Conservation (phyloP, 1,140 invertebrate genomes). For the Teleopsis dalmanni region DNA sequence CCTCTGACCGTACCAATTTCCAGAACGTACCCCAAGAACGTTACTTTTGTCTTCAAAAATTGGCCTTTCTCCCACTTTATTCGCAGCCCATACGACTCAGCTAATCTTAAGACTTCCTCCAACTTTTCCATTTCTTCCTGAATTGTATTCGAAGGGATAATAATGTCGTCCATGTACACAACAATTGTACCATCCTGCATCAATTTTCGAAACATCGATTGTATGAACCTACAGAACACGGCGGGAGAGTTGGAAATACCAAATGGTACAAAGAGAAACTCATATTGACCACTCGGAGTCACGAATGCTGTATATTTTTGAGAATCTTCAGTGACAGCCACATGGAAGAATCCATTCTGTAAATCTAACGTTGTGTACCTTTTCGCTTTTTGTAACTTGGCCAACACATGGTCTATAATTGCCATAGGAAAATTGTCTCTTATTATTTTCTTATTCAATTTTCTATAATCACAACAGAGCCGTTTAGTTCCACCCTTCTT, state of each 20-base stretch:
- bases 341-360: constrained; percentile 31
- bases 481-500: not conserved
- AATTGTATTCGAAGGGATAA: not conserved
- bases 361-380: constrained; percentile 25
- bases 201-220: not conserved
- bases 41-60: constrained; percentile 21
- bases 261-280: constrained; percentile 45
- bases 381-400: too few species aligned
- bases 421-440: too few species aligned
- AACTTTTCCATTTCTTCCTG: constrained; percentile 9
- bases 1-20: constrained; percentile 5
- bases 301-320: constrained; percentile 36
- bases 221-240: constrained; percentile 23
- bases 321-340: constrained; percentile 19
- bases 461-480: too few species aligned
- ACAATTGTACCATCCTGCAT: not conserved
- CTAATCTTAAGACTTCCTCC: constrained; percentile 20
- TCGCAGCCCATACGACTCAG: constrained; percentile 29
- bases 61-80: constrained; percentile 40
- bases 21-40: constrained; percentile 20
- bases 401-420: too few species aligned
- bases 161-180: constrained; percentile 1
- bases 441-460: too few species aligned
- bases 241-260: constrained; percentile 42
- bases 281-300: constrained; percentile 42